Base-by-base conservation (phyloP, 2,113 vertebrate genomes). In the Rattus rattus region DNA sequence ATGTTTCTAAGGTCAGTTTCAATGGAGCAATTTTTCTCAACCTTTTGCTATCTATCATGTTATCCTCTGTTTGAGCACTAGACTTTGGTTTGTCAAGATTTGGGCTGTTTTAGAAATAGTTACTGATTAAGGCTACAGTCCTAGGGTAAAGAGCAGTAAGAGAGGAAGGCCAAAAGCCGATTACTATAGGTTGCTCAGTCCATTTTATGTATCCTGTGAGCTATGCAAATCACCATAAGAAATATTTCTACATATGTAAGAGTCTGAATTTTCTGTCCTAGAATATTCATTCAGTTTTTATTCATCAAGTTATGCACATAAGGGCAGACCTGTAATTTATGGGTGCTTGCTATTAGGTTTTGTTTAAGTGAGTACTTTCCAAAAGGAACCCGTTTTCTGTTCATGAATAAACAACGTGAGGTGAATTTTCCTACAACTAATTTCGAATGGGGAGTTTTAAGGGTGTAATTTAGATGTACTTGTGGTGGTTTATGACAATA, bases 391-490 rank as follows among this genome's bases (percentile, higher is more conserved):
- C 52, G 85, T 86, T 88, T 97, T 97, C 97, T 97, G 72, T 98
- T 98, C 96, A 98, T 95, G 96, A 98, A 96, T 97, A 98, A 98
- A 96, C 98, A 87, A 88, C 97, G 98, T 95, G 96, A 98, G 97
- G 97, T 97, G 97, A 98, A 98, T 98, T 98, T 98, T 97, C 96
- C 96, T 97, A 94, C 79, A 98, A 80, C 88, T 95, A 93, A 97
- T 98, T 98, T 98, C 95, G 73, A 98, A 98, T 88, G 76, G 96
- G 96, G 94, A 95, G 95, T 98, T 98, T 98, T 98, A 92, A 97
- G 98, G 98, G 97, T 98, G 75, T 98, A 98, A 98, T 98, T 98
- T 98, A 98, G 97, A 94, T 97, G 94, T 96, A 97, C 94, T 97
- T 89, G 96, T 96, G 93, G 93, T 98, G 96, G 95, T 98, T 98